Percentiles rank a stretch among this genome's conserved stretches.
Conservation (phyloP, 1,140 invertebrate species). For the Formica exsecta region DNA sequence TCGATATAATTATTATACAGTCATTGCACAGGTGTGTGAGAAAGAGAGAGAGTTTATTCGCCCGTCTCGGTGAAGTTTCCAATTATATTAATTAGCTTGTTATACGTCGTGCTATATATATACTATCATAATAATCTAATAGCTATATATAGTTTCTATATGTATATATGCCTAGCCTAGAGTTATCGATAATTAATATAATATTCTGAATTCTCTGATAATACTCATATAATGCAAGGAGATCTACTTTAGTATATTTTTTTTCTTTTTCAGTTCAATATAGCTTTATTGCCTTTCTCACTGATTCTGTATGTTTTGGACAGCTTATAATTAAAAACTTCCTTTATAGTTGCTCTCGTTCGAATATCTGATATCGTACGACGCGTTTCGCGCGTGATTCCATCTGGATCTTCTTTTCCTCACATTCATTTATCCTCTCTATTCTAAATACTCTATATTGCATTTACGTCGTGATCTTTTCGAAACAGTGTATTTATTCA, state of each 20-base stretch:
- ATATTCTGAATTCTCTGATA: constrained; percentile 69
- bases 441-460: constrained; percentile 63
- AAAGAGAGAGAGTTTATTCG: constrained; percentile 36
- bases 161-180: constrained; percentile 70
- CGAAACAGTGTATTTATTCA: constrained; percentile 27
- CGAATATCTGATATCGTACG: constrained; percentile 59
- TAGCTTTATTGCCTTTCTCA: constrained; percentile 79
- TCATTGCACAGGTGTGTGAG: constrained; percentile 66
- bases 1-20: constrained; percentile 74
- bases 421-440: constrained; percentile 42
- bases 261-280: constrained; percentile 72
- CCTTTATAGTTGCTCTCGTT: constrained; percentile 4
- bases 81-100: constrained; percentile 64
- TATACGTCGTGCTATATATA: constrained; percentile 56
- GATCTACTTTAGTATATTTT: constrained; percentile 75
- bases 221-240: constrained; percentile 75
- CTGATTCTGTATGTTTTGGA: constrained; percentile 77
- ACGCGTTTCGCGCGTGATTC: constrained; percentile 37
- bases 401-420: constrained; percentile 14
- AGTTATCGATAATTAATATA: constrained; percentile 73
- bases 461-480: constrained; percentile 60
- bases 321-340: constrained; percentile 75
- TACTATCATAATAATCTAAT: constrained; percentile 69
- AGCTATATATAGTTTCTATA: constrained; percentile 65
- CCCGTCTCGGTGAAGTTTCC: constrained; percentile 40